These are phyloP conservation scores for Cichladusa arquata DNA, from an alignment of 2,113 vertebrate genomes.

Conservation along the genomic window DNA sequence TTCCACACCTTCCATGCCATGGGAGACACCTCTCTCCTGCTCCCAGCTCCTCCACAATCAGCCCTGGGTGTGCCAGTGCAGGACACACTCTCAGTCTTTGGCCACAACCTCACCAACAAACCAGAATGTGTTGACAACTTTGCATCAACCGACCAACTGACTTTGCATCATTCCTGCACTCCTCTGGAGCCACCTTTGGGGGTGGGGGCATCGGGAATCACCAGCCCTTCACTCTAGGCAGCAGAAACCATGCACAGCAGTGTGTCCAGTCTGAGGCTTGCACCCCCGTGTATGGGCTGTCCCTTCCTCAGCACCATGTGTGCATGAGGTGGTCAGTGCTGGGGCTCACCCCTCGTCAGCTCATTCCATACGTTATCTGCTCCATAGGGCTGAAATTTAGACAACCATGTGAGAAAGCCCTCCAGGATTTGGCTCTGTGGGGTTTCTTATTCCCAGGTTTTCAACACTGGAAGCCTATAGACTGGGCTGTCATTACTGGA, in stretches of 20 bases:
- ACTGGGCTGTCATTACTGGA: not conserved
- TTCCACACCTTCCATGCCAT: not conserved
- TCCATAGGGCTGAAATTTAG: not conserved
- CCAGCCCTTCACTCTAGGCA: not conserved
- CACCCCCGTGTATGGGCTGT: not conserved
- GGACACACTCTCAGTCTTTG: not conserved
- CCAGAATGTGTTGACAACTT: not conserved
- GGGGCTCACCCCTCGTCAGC: not conserved
- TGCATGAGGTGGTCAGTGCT: not conserved
- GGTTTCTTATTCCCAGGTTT: not conserved
- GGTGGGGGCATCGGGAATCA: fast-evolving
- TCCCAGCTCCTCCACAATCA: not conserved
- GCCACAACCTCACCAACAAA: not conserved
- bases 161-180: not conserved
- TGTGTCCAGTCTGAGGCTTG: not conserved
- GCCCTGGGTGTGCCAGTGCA: not conserved
- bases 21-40: not conserved
- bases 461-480: not conserved
- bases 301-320: not conserved
- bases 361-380: not conserved
- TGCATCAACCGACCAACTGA: not conserved
- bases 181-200: not conserved
- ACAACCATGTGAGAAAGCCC: fast-evolving
- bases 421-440: not conserved
- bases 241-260: not conserved